phyloP scores from a whole-genome alignment of 2,113 vertebrate species.

The Calcarius ornatus region DNA sequence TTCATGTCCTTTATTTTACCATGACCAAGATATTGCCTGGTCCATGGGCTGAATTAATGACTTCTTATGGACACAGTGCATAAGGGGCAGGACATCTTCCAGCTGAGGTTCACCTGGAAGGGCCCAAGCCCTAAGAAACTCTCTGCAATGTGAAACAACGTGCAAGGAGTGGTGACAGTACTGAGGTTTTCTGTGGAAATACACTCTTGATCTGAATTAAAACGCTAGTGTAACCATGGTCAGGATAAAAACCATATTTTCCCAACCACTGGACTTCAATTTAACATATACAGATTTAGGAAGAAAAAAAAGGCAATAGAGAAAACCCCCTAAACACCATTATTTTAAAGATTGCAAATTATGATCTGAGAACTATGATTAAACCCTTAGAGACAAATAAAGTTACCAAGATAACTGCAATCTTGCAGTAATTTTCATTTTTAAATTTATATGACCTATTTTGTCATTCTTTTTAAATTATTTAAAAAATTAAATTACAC shows the following conservation, averaged over 20 bases:
- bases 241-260: neutral
- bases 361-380: neutral
- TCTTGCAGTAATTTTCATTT: neutral
- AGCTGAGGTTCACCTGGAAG: neutral
- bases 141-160: neutral
- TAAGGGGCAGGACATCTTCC: neutral
- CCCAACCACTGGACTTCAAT: neutral
- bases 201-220: neutral
- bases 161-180: neutral
- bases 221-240: neutral
- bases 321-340: fast-evolving
- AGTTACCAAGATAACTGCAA: neutral
- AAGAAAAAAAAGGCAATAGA: neutral
- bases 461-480: neutral
- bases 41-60: neutral
- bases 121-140: neutral
- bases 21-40: neutral
- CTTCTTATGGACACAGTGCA: fast-evolving
- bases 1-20: neutral
- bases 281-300: neutral
- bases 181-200: neutral
- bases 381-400: neutral
- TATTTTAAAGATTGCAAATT: neutral
- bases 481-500: neutral
- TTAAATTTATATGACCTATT: neutral